Evolutionary conservation across 1,140 invertebrate genomes (phyloP).

Genomic region (Zaprionus lachaisei): DNA sequence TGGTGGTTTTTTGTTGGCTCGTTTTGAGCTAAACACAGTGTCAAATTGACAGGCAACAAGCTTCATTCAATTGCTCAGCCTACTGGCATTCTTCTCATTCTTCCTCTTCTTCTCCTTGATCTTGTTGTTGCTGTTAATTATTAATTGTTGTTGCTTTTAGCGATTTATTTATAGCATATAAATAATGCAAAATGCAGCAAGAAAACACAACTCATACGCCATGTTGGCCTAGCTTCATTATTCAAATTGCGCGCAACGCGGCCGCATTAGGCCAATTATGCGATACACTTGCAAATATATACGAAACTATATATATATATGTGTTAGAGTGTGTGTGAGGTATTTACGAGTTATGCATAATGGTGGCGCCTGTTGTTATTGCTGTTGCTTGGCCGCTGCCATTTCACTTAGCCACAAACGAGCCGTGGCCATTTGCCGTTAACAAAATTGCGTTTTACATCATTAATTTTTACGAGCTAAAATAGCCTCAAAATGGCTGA

Average conservation of each 20-base stretch:
- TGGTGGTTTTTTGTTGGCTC: constrained; percentile 14
- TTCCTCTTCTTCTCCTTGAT: constrained; percentile 7
- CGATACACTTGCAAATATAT: constrained; percentile 26
- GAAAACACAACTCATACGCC: constrained; percentile 70
- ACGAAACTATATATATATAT: constrained; percentile 35
- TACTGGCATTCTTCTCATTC: not conserved
- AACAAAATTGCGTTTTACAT: constrained; percentile 83
- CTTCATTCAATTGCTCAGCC: constrained; percentile 68
- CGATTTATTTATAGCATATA: constrained; percentile 42
- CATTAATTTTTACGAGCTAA: constrained; percentile 80
- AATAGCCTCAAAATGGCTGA: constrained; percentile 80
- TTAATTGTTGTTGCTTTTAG: constrained; percentile 51
- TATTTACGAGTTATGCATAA: constrained; percentile 69
- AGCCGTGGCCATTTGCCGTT: constrained; percentile 80
- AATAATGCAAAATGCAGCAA: constrained; percentile 27
- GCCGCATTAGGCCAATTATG: constrained; percentile 75
- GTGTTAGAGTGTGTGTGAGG: constrained; percentile 5
- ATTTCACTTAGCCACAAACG: constrained; percentile 82
- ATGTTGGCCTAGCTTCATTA: constrained; percentile 69
- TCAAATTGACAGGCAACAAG: constrained; percentile 72
- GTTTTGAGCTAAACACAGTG: constrained; percentile 65
- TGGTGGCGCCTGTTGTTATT: constrained; percentile 59
- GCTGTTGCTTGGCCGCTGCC: constrained; percentile 61
- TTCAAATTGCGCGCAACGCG: constrained; percentile 63
- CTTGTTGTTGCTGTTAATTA: constrained; percentile 41